Conservation (phyloP, 2,797 vertebrate genomes). For the Enoplosus armatus region DNA sequence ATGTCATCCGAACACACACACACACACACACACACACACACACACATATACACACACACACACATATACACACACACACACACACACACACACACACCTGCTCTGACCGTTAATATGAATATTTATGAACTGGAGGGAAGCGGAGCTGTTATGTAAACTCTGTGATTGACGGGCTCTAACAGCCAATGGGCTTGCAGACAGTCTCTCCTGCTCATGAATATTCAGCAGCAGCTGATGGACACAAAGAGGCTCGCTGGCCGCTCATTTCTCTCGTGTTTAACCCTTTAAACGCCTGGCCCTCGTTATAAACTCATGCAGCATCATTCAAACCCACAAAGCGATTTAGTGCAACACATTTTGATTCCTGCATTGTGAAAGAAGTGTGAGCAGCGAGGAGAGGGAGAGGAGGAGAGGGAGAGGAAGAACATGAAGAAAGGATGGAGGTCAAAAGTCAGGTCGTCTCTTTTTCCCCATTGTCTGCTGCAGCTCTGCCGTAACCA, state of each 20-base stretch:
- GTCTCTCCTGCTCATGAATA: constrained; percentile 21
- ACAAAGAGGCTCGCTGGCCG: constrained; percentile 8
- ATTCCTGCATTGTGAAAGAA: no score
- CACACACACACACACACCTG: constrained; percentile 6
- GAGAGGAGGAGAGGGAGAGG: background rate
- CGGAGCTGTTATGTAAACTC: constrained; percentile 11
- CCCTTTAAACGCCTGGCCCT: background rate
- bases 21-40: no score
- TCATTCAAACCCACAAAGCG: no score
- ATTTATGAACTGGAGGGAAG: background rate
- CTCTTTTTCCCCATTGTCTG: no score
- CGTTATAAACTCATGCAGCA: no score
- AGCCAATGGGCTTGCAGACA: constrained; percentile 22
- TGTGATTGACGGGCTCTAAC: constrained; percentile 11
- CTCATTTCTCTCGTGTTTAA: no score
- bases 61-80: no score
- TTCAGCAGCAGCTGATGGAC: constrained; percentile 39
- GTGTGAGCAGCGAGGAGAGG: no score
- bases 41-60: no score
- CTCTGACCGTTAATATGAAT: constrained; percentile 29
- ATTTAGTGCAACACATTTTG: no score
- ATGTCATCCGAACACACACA: no score
- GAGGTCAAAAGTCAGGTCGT: background rate
- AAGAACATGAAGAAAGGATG: no score
- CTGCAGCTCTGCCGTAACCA: background rate